Conservation (phyloP, 2,113 vertebrate species). For the Ardeotis arabs region DNA sequence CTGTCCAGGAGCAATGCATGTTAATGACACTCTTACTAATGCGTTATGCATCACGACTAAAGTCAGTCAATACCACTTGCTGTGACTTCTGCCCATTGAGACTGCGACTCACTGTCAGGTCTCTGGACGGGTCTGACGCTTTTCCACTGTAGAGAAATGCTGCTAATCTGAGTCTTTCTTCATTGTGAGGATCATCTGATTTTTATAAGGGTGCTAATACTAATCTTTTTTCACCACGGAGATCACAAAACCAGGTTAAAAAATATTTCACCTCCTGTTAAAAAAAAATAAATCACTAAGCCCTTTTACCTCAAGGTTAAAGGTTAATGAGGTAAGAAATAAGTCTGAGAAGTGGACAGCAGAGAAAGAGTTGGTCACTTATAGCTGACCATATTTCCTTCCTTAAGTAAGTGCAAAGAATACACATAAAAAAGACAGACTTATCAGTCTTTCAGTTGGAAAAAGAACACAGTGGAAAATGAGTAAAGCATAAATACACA, state of each 20-base stretch:
- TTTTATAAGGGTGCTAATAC: neutral
- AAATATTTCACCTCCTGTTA: neutral
- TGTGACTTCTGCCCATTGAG: neutral
- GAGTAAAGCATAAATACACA: neutral
- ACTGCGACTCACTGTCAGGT: neutral
- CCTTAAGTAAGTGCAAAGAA: neutral
- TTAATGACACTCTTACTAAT: neutral
- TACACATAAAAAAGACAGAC: neutral
- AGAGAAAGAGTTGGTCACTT: neutral
- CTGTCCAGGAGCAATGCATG: neutral
- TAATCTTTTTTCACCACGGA: neutral
- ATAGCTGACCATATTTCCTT: neutral
- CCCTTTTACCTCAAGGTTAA: neutral
- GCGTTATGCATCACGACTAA: neutral
- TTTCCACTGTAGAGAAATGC: neutral
- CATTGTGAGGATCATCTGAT: neutral
- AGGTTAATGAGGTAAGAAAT: neutral
- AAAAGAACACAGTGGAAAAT: neutral
- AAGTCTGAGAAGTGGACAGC: neutral
- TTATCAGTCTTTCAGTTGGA: neutral
- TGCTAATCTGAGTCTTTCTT: neutral
- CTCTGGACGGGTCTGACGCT: neutral
- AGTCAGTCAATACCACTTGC: neutral
- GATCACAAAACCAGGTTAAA: neutral
- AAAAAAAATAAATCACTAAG: neutral